Evolutionary conservation across 64 coral and sea anemone genomes (phyloP).

Genomic region (Montipora sp.): DNA sequence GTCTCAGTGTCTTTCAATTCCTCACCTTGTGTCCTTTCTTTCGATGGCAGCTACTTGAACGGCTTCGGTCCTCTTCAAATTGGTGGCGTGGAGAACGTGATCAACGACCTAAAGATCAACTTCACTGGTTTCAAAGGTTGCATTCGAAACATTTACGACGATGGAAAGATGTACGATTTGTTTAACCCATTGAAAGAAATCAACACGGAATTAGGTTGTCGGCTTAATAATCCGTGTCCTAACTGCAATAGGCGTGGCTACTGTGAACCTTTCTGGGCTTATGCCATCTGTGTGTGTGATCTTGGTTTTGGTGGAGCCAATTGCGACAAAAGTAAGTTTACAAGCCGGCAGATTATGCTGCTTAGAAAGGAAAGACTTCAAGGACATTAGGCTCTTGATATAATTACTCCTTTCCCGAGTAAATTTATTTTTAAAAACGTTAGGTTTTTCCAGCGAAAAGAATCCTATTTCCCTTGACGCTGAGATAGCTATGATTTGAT

Average conservation of each 20-base stretch:
- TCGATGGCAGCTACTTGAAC: slow-evolving; percentile 73
- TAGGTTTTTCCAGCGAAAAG: too few species aligned
- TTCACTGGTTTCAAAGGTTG: slow-evolving; percentile 81
- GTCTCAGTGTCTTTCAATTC: too few species aligned
- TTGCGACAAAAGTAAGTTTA: slow-evolving; percentile 83
- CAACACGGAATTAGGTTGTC: slow-evolving; percentile 75
- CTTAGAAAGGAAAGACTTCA: not conserved
- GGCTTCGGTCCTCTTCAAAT: slow-evolving; percentile 97
- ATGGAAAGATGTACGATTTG: slow-evolving; percentile 87
- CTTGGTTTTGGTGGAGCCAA: slow-evolving; percentile 73
- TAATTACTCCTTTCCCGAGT: too few species aligned
- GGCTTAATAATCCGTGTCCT: slow-evolving; percentile 73
- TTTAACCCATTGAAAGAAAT: slow-evolving; percentile 69
- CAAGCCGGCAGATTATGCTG: not conserved
- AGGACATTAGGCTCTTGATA: too few species aligned
- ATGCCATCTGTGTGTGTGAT: slow-evolving; percentile 88
- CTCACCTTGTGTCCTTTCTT: not conserved
- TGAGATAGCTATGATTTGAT: too few species aligned
- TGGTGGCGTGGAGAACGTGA: slow-evolving; percentile 73
- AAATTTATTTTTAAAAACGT: too few species aligned
- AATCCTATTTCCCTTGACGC: too few species aligned
- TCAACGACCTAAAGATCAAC: slow-evolving; percentile 45
- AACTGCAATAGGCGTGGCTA: slow-evolving; percentile 81
- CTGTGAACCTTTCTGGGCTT: slow-evolving; percentile 75
- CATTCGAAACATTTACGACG: slow-evolving; percentile 86